Percentiles rank a stretch among this genome's conserved stretches.
Conservation (phyloP, 2,888 invertebrate species). For the Cremastobaeus sp. region DNA sequence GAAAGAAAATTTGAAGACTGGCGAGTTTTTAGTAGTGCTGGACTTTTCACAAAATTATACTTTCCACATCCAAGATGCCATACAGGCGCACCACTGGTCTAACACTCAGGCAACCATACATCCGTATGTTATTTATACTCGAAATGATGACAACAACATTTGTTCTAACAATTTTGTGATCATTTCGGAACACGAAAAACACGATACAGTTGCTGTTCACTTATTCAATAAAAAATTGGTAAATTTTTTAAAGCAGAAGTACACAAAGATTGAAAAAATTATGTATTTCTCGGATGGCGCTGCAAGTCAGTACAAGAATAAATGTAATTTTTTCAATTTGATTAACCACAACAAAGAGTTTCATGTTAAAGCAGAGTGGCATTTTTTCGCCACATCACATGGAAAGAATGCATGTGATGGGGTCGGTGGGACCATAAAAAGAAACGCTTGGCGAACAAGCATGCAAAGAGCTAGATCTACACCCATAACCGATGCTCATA, state of each 20-base stretch:
- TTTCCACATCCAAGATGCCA: slow-evolving; percentile 2
- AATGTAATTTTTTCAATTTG: slow-evolving; percentile 6
- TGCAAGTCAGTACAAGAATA: slow-evolving; percentile 9
- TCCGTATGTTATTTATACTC: slow-evolving; percentile 10
- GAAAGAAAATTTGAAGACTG: not conserved
- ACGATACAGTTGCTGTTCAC: slow-evolving; percentile 7
- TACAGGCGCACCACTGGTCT: slow-evolving; percentile 13
- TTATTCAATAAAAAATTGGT: slow-evolving; percentile 20
- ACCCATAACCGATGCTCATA: not conserved
- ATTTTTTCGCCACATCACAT: slow-evolving; percentile 15
- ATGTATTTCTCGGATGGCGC: slow-evolving; percentile 9
- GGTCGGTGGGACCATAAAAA: slow-evolving; percentile 27
- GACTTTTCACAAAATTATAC: slow-evolving; percentile 6
- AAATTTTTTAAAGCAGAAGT: not conserved
- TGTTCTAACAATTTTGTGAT: slow-evolving; percentile 1
- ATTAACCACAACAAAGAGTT: slow-evolving; percentile 9
- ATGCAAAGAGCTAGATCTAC: not conserved
- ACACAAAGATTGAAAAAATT: slow-evolving; percentile 5
- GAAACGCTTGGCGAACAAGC: slow-evolving; percentile 15
- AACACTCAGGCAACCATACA: slow-evolving; percentile 2
- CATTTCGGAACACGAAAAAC: slow-evolving; percentile 12
- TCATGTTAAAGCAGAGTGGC: slow-evolving; percentile 16
- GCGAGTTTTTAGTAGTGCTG: not conserved
- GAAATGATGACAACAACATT: no score
- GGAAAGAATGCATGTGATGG: no score